Percentiles rank a stretch among this genome's conserved stretches.
These are phyloP conservation scores for Drosophila pectinifera DNA, from an alignment of 1,140 invertebrate genomes.

Conservation along the genomic window DNA sequence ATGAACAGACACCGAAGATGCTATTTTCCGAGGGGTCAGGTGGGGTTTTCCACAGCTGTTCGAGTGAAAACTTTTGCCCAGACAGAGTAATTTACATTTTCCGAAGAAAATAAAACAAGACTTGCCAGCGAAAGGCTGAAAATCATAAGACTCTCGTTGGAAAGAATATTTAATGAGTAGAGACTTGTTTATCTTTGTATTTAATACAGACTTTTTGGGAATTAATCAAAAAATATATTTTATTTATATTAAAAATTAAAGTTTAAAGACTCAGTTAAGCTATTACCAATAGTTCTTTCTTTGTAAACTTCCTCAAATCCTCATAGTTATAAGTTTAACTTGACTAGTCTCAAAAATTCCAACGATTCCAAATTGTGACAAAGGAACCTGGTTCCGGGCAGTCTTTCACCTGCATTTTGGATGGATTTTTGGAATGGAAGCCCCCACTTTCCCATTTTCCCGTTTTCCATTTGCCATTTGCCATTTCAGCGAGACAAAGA, in stretches of 20 bases:
- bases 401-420: neutral
- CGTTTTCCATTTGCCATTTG: neutral
- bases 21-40: constrained; percentile 6
- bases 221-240: too few species aligned
- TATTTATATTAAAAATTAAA: too few species aligned
- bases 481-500: constrained; percentile 10
- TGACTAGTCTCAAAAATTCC: neutral
- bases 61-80: constrained; percentile 34
- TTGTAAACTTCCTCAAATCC: too few species aligned
- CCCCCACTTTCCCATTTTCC: neutral
- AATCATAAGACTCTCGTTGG: neutral
- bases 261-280: too few species aligned
- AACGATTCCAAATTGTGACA: neutral
- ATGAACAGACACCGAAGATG: constrained; percentile 42
- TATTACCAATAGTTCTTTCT: too few species aligned
- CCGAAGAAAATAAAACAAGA: neutral
- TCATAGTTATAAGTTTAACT: too few species aligned
- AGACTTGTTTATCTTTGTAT: too few species aligned
- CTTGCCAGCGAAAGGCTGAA: neutral
- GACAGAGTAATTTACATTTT: constrained; percentile 24
- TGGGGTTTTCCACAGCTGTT: constrained; percentile 31
- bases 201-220: too few species aligned
- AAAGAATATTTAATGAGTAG: neutral
- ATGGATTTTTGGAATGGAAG: neutral
- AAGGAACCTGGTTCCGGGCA: neutral